Evolutionary conservation across 2,797 vertebrate genomes (phyloP).

Genomic region (Siniperca undulata): DNA sequence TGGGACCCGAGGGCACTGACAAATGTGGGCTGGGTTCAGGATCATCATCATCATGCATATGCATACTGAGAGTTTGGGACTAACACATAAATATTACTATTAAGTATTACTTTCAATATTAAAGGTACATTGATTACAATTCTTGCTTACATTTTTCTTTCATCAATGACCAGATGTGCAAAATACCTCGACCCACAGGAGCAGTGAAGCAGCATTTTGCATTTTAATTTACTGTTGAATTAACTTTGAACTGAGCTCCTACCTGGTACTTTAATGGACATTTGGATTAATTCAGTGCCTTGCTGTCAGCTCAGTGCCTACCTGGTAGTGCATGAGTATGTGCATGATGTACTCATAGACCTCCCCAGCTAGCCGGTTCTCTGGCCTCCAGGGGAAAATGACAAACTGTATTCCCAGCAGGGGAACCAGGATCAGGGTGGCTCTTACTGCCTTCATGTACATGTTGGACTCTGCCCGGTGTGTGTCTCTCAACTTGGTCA

Average conservation of each 20-base stretch:
- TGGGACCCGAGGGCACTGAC: neutral
- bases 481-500: constrained; percentile 94
- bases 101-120: neutral
- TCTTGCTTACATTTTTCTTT: neutral
- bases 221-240: neutral
- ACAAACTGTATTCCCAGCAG: constrained; percentile 97
- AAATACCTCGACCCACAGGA: neutral
- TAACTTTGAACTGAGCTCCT: constrained; percentile 8
- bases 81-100: neutral
- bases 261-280: constrained; percentile 1
- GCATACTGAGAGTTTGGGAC: neutral
- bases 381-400: constrained; percentile 96
- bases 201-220: neutral
- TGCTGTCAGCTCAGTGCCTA: constrained; percentile 65
- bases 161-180: neutral
- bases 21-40: neutral
- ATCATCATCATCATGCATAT: neutral
- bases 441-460: constrained; percentile 99
- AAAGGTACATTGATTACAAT: neutral
- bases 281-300: neutral
- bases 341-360: constrained; percentile 98
- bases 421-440: constrained; percentile 96
- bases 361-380: constrained; percentile 93
- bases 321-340: constrained; percentile 98
- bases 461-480: constrained; percentile 95